Base-by-base conservation (phyloP, 2,113 vertebrate species). In the Cranoglanis bouderius region DNA sequence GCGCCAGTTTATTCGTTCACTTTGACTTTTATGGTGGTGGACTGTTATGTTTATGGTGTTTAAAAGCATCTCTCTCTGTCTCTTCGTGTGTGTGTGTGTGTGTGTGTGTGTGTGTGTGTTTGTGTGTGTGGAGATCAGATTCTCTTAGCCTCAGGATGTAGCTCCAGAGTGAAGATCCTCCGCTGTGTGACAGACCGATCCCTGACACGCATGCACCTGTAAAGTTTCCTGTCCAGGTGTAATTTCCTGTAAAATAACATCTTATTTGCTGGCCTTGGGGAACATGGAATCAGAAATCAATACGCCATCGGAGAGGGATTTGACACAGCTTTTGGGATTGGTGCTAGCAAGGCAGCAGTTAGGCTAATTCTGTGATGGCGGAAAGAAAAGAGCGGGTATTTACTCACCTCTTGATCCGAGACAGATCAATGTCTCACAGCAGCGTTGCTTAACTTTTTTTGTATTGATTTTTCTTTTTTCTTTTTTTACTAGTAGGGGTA, bases 221-320 rank as follows among this genome's bases (percentile, higher is more conserved):
- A 97, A 97, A 98, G 96, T 98, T 97, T 98, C 97, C 95, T 95
- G 96, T 96, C 96, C 97, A 97, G 95, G 97, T 98, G 96, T 97
- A 97, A 98, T 98, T 98, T 96, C 89, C 95, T 96, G 96, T 97
- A 97, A 98, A 98, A 97, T 95, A 95, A 96, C 96, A 95, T 95
- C 75, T 96, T 96, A 97, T 97, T 97, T 96, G 96, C 96, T 97
- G 97, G 96, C 96, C 96, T 97, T 96, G 93, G 96, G 96, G 96
- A 96, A 94, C 92, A 92, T 80, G 82, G 84, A 85, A 90, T 94
- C 91, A 92, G 94, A 95, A 95, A 95, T 96, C 95, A 94, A 95
- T 95, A 94, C 89, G 90, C 88, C 90, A 91, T 92, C 32, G 90
- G 89, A 92, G 89, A 93, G 92, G 90, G 90, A 93, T 93, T 91